A percentile compares a stretch with the other conserved stretches of the same genome.
These are phyloP conservation scores for Delia radicum DNA, from an alignment of 1,140 invertebrate genomes.

Conservation along the genomic window DNA sequence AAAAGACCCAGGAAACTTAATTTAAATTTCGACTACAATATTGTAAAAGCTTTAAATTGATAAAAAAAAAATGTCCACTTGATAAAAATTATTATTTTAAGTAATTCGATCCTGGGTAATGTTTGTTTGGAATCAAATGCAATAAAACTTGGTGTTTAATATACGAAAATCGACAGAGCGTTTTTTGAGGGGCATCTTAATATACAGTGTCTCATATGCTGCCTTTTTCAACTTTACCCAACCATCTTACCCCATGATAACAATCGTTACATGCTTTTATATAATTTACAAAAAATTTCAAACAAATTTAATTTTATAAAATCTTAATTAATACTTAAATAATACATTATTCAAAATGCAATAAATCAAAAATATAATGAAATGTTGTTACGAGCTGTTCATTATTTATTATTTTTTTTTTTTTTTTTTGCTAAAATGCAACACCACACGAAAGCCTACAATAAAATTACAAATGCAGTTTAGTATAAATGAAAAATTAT, in stretches of 20 bases:
- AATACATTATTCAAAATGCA: constrained; percentile 19
- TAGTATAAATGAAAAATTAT: background rate
- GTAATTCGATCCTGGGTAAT: no score
- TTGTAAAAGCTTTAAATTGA: no score
- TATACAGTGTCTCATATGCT: no score
- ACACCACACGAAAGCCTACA: constrained; percentile 14
- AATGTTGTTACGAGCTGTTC: constrained; percentile 16
- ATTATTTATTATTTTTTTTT: constrained; percentile 8
- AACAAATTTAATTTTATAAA: background rate
- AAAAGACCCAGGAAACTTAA: no score
- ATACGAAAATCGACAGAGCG: no score
- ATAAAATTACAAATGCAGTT: background rate
- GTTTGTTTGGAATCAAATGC: no score
- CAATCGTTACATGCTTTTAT: background rate
- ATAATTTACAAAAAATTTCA: background rate
- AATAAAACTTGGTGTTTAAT: no score
- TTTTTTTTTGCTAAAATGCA: background rate
- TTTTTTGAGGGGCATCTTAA: no score
- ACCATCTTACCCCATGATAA: background rate
- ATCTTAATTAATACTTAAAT: constrained; percentile 2
- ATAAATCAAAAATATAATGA: constrained; percentile 20
- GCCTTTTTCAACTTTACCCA: no score
- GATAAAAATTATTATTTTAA: no score
- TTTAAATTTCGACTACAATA: no score
- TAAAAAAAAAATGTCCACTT: no score